phyloP scores from a whole-genome alignment of 2,113 vertebrate species.

The Micronycteris hirsuta region DNA sequence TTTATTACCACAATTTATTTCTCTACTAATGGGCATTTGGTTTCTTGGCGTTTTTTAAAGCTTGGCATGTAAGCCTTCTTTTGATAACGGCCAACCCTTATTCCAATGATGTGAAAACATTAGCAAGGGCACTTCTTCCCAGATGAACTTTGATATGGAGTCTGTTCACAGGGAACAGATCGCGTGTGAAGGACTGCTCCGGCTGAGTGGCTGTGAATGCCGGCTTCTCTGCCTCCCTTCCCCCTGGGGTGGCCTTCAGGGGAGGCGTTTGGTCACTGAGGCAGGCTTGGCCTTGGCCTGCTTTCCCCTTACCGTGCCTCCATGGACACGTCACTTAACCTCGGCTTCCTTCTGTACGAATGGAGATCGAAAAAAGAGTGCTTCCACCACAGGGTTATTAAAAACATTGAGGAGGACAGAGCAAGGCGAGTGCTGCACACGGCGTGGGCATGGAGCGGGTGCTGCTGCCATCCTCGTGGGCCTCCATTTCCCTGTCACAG shows the following conservation, averaged over 20 bases:
- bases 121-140: background rate
- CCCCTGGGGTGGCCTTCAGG: background rate
- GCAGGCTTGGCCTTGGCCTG: background rate
- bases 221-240: background rate
- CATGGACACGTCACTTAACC: background rate
- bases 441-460: too few species aligned
- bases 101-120: background rate
- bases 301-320: background rate
- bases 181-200: background rate
- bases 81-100: background rate
- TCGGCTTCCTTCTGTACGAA: background rate
- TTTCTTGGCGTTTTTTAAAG: background rate
- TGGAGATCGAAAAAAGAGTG: background rate
- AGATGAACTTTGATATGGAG: background rate
- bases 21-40: background rate
- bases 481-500: rapidly evolving
- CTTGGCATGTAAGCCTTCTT: background rate
- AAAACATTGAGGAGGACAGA: background rate
- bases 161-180: background rate
- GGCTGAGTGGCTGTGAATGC: background rate
- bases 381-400: background rate
- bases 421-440: rapidly evolving
- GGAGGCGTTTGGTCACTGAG: rapidly evolving
- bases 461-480: background rate
- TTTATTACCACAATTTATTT: background rate